Evolutionary conservation across 1,140 invertebrate species (phyloP).

Genomic region (Tribolium madens): DNA sequence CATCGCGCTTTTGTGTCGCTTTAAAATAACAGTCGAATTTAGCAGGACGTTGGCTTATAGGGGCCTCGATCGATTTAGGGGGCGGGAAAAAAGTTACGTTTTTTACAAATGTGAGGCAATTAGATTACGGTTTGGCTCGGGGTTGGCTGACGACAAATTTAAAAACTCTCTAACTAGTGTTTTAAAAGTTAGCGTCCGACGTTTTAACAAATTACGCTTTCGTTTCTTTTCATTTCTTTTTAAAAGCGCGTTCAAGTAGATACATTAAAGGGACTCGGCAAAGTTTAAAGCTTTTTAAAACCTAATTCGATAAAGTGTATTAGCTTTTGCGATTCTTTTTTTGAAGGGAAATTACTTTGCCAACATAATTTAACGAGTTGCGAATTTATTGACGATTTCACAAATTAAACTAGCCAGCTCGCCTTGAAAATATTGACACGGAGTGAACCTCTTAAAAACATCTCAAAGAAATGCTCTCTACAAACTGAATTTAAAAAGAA

Average conservation of each 20-base stretch:
- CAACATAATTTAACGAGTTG: conserved; percentile 40
- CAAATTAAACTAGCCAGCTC: conserved; percentile 34
- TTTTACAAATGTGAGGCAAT: conserved; percentile 44
- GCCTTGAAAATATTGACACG: not conserved
- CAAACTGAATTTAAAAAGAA: not conserved
- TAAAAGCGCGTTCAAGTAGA: conserved; percentile 57
- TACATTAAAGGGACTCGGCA: conserved; percentile 54
- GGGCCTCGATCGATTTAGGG: not conserved
- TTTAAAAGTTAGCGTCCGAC: conserved; percentile 60
- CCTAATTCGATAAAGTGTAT: conserved; percentile 58
- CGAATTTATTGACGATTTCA: conserved; percentile 38
- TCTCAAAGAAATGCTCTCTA: not conserved
- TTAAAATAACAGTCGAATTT: conserved; percentile 5
- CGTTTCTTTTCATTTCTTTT: conserved; percentile 62
- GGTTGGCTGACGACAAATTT: conserved; percentile 56
- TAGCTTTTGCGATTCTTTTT: conserved; percentile 45
- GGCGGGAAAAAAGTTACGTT: conserved; percentile 10
- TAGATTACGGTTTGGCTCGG: conserved; percentile 47
- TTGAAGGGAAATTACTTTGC: conserved; percentile 45
- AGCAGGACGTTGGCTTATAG: not conserved
- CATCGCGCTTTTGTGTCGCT: conserved; percentile 1
- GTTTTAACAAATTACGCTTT: conserved; percentile 63
- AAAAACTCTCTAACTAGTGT: conserved; percentile 60
- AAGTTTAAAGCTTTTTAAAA: conserved; percentile 60
- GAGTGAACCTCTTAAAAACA: not conserved